Base-by-base conservation (phyloP, 2,113 vertebrate species). In the Leuciscus idus region DNA sequence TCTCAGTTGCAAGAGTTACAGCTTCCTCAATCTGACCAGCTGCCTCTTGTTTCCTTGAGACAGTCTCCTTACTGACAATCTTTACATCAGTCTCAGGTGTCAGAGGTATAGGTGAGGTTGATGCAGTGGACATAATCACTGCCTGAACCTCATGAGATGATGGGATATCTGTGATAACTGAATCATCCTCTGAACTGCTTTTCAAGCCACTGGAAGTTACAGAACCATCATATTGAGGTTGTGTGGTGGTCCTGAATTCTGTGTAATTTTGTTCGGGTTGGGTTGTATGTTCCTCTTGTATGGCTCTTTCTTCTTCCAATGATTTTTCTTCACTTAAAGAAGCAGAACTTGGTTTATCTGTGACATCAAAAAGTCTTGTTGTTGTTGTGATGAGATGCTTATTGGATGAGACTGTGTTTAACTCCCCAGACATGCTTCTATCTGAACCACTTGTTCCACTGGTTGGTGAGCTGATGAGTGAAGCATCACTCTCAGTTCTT, bases 101-200 rank as follows among this genome's bases (percentile, higher is more conserved):
- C n/a, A 61, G 50, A 11, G 66, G 28, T n/a, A 76, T 17, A 68
- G 85, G 46, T 76, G 91, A 87, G 83, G 85, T 39, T 61, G 91
- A 92, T 46, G 85, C 43, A 84, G 91, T 62, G 48, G 87, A 83
- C 79, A 93, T 89, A 66, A 92, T 92, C 33, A 91, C 76, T 52
- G 89, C 89, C 77, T 92, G 90, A 26, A 93, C 92, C 77, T 91
- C 89, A 84, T 89, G 85, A 57, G 79, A 87, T 62, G 81, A 82
- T 33, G 10, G 83, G 57, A 50, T 87, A 77, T 57, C 7, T 9
- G 19, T 21, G 6, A 90, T 86, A 28, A 87, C 79, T 2, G 59
- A 84, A 1, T 72, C 33, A 2, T 89, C 88, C 43, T 57, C 70
- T 81, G 85, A 88, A 52, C 11, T 26, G 79, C 30, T 87, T 36